Conservation (phyloP, 2,113 vertebrate species). For the Indicator indicator region DNA sequence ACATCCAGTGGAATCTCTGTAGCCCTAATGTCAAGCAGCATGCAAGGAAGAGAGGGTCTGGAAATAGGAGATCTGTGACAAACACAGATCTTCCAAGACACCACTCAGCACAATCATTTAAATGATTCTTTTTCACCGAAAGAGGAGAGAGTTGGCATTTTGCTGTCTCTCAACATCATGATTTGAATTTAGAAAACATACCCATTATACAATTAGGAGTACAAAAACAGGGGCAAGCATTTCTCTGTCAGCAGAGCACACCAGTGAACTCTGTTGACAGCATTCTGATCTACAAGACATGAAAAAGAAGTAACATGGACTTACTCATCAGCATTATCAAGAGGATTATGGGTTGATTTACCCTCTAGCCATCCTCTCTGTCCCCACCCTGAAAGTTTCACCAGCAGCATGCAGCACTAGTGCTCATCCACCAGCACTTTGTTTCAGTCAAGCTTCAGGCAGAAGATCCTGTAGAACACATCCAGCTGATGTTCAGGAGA, state of each 20-base stretch:
- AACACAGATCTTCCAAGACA: background rate
- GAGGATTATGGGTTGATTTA: rapidly evolving
- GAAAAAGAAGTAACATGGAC: background rate
- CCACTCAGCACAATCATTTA: background rate
- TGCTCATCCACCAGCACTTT: background rate
- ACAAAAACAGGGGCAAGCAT: background rate
- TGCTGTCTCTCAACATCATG: background rate
- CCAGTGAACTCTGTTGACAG: background rate
- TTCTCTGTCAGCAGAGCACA: background rate
- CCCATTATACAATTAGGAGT: background rate
- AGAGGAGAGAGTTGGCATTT: background rate
- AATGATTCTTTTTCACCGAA: slow-evolving; percentile 2
- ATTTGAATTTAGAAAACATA: background rate
- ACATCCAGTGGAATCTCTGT: background rate
- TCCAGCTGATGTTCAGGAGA: background rate
- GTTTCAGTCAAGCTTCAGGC: background rate
- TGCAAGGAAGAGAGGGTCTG: background rate
- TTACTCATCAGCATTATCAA: background rate
- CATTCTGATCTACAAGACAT: background rate
- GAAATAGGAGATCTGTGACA: background rate
- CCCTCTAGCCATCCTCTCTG: background rate
- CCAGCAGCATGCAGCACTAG: background rate
- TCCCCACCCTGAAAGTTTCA: background rate
- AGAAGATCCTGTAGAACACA: background rate
- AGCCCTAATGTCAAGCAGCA: background rate